Percentiles rank a stretch among this genome's conserved stretches.
Conservation (phyloP, 2,797 vertebrate species). For the Enteromius unitaeniatus region DNA sequence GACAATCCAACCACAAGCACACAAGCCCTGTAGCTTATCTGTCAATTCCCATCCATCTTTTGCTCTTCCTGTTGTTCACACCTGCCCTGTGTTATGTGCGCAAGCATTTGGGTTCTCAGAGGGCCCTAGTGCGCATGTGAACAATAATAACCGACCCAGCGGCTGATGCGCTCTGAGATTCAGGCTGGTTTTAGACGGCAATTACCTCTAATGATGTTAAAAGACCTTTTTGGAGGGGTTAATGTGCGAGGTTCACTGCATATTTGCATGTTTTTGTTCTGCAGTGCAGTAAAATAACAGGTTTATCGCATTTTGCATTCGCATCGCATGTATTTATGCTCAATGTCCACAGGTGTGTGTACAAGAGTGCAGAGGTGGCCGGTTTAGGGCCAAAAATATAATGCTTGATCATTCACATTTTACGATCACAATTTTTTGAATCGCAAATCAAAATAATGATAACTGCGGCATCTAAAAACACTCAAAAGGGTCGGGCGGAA, state of each 20-base stretch:
- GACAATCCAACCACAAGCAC: conserved; percentile 58
- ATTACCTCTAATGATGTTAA: conserved; percentile 50
- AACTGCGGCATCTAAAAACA: conserved; percentile 8
- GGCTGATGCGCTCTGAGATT: neutral
- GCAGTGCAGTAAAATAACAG: conserved; percentile 1
- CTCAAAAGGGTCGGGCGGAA: neutral
- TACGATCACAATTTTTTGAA: neutral
- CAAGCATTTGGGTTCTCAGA: neutral
- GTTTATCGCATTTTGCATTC: neutral
- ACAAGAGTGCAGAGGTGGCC: conserved; percentile 21
- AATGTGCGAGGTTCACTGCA: conserved; percentile 13
- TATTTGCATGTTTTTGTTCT: conserved; percentile 13
- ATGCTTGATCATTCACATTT: neutral
- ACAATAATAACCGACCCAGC: neutral
- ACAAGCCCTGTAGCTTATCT: conserved; percentile 30
- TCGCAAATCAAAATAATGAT: conserved; percentile 9
- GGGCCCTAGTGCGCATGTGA: neutral
- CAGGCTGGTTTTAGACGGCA: neutral
- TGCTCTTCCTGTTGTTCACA: conserved; percentile 1
- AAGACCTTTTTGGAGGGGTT: conserved; percentile 38
- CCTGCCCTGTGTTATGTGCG: conserved; percentile 4
- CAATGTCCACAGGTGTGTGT: conserved; percentile 29
- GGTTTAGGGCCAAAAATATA: neutral
- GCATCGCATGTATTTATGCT: neutral
- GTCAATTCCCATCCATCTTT: conserved; percentile 34